phyloP scores from a whole-genome alignment of 2,797 vertebrate species.

The Rhabdomys pumilio region DNA sequence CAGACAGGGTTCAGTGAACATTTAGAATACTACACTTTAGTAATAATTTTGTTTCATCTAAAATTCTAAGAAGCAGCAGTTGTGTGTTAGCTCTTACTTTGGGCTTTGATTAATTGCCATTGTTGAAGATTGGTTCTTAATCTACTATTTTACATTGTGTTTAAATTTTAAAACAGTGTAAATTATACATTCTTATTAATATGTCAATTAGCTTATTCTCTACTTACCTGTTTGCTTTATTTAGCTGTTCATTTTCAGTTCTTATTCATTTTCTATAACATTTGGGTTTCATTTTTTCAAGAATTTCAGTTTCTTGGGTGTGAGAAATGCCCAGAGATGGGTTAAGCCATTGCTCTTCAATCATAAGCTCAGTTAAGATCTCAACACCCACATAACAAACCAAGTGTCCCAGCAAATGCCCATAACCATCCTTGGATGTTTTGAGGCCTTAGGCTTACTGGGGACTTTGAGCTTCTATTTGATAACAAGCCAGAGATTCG shows the following conservation, averaged over 20 bases:
- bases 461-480: background rate
- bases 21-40: background rate
- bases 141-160: background rate
- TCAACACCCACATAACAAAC: background rate
- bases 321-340: background rate
- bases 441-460: background rate
- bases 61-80: background rate
- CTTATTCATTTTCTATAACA: background rate
- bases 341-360: background rate
- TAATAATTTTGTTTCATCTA: background rate
- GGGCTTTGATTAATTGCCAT: background rate
- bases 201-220: background rate
- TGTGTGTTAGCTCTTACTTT: background rate
- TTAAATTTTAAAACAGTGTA: background rate
- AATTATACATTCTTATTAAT: background rate
- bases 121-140: background rate
- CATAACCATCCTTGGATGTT: too few relatives aligned
- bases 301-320: background rate
- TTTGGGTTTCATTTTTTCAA: background rate
- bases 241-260: background rate
- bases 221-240: background rate
- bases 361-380: too few relatives aligned
- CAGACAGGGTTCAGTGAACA: background rate
- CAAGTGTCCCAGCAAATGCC: background rate
- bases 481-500: background rate